These are phyloP conservation scores for Acanthurus tractus DNA, from an alignment of 2,797 vertebrate species.

Conservation along the genomic window DNA sequence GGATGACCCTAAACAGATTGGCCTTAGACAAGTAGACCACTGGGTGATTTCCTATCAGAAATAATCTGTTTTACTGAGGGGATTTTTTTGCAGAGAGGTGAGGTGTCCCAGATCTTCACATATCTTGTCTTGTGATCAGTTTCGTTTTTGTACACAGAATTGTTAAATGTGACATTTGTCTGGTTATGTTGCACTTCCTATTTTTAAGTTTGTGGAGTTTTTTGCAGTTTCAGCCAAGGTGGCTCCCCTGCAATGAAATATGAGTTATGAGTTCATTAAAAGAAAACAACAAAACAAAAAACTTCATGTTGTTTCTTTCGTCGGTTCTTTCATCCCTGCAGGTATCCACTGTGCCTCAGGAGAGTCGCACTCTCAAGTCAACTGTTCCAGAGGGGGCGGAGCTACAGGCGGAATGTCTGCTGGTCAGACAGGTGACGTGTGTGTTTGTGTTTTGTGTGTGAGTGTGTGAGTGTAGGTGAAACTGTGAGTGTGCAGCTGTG, in stretches of 20 bases:
- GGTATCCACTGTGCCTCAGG: slow-evolving; percentile 92
- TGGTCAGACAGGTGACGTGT: slow-evolving; percentile 91
- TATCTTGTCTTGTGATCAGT: background rate
- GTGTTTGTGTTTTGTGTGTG: slow-evolving; percentile 20
- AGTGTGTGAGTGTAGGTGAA: slow-evolving; percentile 22
- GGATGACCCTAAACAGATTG: background rate
- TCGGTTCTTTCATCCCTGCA: slow-evolving; percentile 56
- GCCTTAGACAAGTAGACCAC: background rate
- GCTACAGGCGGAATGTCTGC: slow-evolving; percentile 92
- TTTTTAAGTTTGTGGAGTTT: background rate
- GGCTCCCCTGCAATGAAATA: too few species aligned
- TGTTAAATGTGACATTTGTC: background rate
- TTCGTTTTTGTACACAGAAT: background rate
- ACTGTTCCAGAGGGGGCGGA: slow-evolving; percentile 95
- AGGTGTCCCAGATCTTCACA: background rate
- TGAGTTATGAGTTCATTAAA: too few species aligned
- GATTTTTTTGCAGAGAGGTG: background rate
- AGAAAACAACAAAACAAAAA: too few species aligned
- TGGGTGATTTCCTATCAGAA: background rate
- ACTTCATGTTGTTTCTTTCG: too few species aligned
- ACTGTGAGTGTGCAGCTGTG: background rate
- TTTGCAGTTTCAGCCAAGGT: background rate
- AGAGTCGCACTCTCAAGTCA: slow-evolving; percentile 92
- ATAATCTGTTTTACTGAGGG: background rate
- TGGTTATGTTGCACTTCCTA: background rate